Evolutionary conservation across 2,888 invertebrate species (phyloP).

Genomic region (Andrena dorsata): DNA sequence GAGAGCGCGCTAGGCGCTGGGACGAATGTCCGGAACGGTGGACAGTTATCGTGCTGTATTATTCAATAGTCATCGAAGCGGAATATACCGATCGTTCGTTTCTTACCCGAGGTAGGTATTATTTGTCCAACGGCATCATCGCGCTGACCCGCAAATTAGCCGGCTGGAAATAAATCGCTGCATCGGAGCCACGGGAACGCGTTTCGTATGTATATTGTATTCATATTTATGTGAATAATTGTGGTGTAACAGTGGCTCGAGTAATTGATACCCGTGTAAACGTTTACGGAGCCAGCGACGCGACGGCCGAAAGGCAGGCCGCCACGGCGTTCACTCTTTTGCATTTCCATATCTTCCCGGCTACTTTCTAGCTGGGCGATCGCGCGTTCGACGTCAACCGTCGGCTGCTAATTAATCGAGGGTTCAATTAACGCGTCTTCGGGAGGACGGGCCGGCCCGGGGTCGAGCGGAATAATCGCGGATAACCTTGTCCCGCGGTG

Average conservation of each 20-base stretch:
- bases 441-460: neutral
- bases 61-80: slow-evolving; percentile 27
- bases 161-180: slow-evolving; percentile 28
- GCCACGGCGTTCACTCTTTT: slow-evolving; percentile 18
- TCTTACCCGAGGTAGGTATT: slow-evolving; percentile 14
- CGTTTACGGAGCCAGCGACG: slow-evolving; percentile 45
- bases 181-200: slow-evolving; percentile 25
- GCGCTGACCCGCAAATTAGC: slow-evolving; percentile 37
- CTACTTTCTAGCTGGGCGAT: neutral
- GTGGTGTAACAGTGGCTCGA: slow-evolving; percentile 49
- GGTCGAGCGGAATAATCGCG: slow-evolving; percentile 33
- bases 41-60: slow-evolving; percentile 33
- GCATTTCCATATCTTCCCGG: slow-evolving; percentile 4
- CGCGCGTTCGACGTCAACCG: neutral
- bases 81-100: slow-evolving; percentile 26
- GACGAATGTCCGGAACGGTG: slow-evolving; percentile 1
- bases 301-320: neutral
- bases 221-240: slow-evolving; percentile 70
- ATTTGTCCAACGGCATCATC: slow-evolving; percentile 28
- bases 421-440: slow-evolving; percentile 28
- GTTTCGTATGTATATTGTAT: slow-evolving; percentile 53
- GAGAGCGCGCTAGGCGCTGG: neutral
- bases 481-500: slow-evolving; percentile 45
- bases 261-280: slow-evolving; percentile 66
- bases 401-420: slow-evolving; percentile 28